Conservation (phyloP, 2,888 invertebrate species). For the Tubulanus polymorphus region DNA sequence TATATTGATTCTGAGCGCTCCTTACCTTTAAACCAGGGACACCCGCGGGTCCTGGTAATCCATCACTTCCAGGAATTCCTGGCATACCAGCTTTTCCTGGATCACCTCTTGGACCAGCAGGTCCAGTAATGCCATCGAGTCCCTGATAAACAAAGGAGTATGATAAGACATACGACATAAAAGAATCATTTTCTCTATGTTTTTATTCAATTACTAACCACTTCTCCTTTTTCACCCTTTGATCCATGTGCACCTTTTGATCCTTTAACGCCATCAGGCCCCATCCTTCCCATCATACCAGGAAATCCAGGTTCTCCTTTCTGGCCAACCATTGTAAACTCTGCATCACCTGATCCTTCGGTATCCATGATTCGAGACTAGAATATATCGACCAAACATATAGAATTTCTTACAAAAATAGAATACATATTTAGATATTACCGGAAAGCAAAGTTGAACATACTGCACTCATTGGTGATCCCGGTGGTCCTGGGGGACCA, state of each 20-base stretch:
- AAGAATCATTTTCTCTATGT: no score
- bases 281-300: constrained; percentile 1
- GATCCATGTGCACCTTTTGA: constrained; percentile 12
- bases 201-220: no score
- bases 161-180: background rate
- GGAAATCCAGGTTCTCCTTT: constrained; percentile 12
- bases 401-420: background rate
- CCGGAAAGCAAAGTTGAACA: background rate
- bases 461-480: background rate
- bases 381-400: background rate
- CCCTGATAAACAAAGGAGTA: background rate
- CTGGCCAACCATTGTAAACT: no score
- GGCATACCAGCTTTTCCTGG: constrained; percentile 18
- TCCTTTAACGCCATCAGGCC: constrained; percentile 4
- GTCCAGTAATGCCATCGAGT: constrained; percentile 2
- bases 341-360: no score
- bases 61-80: constrained; percentile 26
- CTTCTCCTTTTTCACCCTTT: constrained; percentile 20
- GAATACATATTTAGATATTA: background rate
- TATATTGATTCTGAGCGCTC: constrained; percentile 15
- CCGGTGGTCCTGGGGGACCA: constrained; percentile 8
- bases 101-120: constrained; percentile 4
- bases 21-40: constrained; percentile 19
- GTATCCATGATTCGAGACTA: background rate
- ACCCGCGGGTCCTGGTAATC: constrained; percentile 22